Evolutionary conservation across 2,797 vertebrate species (phyloP).

Genomic region (Labroides dimidiatus): DNA sequence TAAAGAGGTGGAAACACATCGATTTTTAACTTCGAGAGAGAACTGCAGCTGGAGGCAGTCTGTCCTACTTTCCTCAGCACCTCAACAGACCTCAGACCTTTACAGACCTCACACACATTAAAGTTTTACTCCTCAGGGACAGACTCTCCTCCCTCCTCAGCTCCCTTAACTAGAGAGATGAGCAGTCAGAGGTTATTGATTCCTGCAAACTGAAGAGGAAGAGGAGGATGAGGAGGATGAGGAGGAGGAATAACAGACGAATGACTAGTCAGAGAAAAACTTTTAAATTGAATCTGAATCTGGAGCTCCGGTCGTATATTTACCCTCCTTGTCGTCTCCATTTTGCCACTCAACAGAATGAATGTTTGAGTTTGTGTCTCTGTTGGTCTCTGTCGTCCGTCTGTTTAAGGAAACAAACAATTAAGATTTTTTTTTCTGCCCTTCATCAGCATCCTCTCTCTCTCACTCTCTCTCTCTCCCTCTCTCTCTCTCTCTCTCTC

Average conservation of each 20-base stretch:
- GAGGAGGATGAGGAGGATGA: not conserved
- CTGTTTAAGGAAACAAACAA: too few species aligned
- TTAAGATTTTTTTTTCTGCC: too few species aligned
- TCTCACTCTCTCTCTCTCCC: too few species aligned
- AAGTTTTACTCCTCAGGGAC: not conserved
- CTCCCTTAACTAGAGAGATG: too few species aligned
- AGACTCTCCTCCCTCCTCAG: too few species aligned
- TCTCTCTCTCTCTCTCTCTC: too few species aligned
- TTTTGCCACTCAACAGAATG: too few species aligned
- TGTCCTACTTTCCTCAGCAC: not conserved
- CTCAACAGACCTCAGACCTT: not conserved
- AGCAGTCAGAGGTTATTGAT: not conserved
- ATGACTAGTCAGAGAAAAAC: not conserved
- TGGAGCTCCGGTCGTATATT: not conserved
- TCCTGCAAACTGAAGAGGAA: not conserved
- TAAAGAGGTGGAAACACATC: too few species aligned
- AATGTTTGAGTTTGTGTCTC: not conserved
- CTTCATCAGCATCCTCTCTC: too few species aligned
- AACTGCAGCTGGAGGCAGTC: too few species aligned
- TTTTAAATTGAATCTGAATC: not conserved
- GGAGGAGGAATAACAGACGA: not conserved
- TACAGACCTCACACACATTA: too few species aligned
- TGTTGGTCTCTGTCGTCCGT: not conserved
- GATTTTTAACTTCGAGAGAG: too few species aligned
- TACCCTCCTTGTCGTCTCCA: not conserved